Percentiles rank a stretch among this genome's conserved stretches.
These are phyloP conservation scores for Sphaerophoria rueppellii DNA, from an alignment of 2,888 invertebrate species.

Conservation along the genomic window DNA sequence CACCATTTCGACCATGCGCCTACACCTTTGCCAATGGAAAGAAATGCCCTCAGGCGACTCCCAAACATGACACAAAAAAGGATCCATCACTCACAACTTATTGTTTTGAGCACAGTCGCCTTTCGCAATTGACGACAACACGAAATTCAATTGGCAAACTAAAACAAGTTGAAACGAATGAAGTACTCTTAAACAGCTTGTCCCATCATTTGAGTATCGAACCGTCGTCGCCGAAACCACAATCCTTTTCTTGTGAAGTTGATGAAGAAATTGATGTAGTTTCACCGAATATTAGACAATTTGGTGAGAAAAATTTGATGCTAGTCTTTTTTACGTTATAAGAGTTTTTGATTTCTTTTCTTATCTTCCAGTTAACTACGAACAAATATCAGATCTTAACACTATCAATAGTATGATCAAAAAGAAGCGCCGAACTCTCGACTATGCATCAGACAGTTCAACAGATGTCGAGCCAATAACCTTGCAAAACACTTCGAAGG, in stretches of 20 bases:
- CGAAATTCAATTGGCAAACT: slow-evolving; percentile 84
- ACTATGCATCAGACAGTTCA: slow-evolving; percentile 88
- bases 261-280: slow-evolving; percentile 83
- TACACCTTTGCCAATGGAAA: slow-evolving; percentile 87
- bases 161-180: slow-evolving; percentile 86
- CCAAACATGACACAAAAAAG: slow-evolving; percentile 88
- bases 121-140: slow-evolving; percentile 85
- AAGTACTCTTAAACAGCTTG: slow-evolving; percentile 86
- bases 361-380: slow-evolving; percentile 77
- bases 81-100: slow-evolving; percentile 85
- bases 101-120: slow-evolving; percentile 88
- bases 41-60: slow-evolving; percentile 90
- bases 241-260: slow-evolving; percentile 77
- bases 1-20: slow-evolving; percentile 92
- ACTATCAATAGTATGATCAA: slow-evolving; percentile 83
- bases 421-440: slow-evolving; percentile 84
- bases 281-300: slow-evolving; percentile 84
- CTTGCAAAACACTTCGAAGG: slow-evolving; percentile 86
- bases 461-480: slow-evolving; percentile 85
- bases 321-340: neutral
- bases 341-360: neutral
- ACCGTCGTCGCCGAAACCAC: slow-evolving; percentile 76
- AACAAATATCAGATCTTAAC: slow-evolving; percentile 83
- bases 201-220: slow-evolving; percentile 85
- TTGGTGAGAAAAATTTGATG: slow-evolving; percentile 81